Conservation (phyloP, 2,113 vertebrate species). For the Pteruthius melanotis region DNA sequence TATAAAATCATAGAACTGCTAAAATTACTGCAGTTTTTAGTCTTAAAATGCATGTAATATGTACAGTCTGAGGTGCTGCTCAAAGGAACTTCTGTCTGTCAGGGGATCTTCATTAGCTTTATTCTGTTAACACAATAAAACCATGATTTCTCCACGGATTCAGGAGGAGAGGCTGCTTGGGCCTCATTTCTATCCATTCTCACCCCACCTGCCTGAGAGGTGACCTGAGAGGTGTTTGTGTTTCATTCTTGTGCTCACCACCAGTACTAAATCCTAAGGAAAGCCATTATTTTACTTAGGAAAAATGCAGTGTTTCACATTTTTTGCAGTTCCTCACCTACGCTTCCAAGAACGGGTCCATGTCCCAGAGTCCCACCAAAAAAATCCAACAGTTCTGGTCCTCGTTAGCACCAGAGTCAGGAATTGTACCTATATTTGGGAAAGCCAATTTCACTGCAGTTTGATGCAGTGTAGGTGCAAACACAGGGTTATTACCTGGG, state of each 20-base stretch:
- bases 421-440: not conserved
- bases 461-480: not conserved
- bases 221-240: not conserved
- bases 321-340: not conserved
- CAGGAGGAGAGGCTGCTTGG: not conserved
- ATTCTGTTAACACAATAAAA: not conserved
- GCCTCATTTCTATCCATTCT: not conserved
- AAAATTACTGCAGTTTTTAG: not conserved
- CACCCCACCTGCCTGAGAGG: not conserved
- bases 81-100: not conserved
- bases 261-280: not conserved
- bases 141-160: not conserved
- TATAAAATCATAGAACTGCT: not conserved
- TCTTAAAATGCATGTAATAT: not conserved
- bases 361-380: not conserved
- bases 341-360: rapidly evolving
- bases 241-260: not conserved
- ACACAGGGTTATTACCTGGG: not conserved
- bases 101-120: not conserved
- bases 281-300: not conserved
- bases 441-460: not conserved
- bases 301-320: not conserved
- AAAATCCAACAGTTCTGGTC: not conserved
- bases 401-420: not conserved
- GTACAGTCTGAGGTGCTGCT: not conserved